Percentiles rank a stretch among this genome's conserved stretches.
Conservation (phyloP, 1,140 invertebrate species). For the Popillia japonica region DNA sequence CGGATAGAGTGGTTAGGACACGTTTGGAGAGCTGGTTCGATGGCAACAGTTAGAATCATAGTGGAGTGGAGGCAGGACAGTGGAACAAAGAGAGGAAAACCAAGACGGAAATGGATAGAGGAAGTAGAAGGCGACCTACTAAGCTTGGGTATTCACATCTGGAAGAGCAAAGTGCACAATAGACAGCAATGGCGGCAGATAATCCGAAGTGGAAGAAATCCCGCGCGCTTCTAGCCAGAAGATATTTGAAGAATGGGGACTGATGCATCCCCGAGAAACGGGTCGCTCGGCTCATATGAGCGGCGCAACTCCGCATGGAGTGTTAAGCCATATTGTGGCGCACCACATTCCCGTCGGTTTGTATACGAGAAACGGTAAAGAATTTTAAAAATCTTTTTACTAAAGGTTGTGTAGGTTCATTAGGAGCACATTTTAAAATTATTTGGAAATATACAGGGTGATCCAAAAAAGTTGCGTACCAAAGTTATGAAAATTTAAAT, state of each 20-base stretch:
- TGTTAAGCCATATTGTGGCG: slow-evolving; percentile 11
- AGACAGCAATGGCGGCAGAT: background rate
- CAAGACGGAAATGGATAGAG: background rate
- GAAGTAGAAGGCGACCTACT: background rate
- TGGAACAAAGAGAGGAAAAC: background rate
- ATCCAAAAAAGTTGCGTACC: too few species aligned
- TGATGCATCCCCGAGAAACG: background rate
- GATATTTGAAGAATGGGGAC: background rate
- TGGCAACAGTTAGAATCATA: background rate
- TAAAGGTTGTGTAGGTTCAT: too few species aligned
- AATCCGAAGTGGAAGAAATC: background rate
- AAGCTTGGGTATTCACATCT: background rate
- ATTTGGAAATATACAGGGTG: too few species aligned
- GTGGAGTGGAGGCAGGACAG: background rate
- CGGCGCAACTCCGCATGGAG: background rate
- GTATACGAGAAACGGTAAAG: too few species aligned
- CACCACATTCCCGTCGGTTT: too few species aligned
- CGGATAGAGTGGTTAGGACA: background rate
- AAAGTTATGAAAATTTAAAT: too few species aligned
- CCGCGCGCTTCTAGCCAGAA: background rate
- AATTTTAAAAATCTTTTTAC: too few species aligned
- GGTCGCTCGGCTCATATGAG: background rate
- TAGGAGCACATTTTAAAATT: too few species aligned
- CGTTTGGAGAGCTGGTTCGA: slow-evolving; percentile 14
- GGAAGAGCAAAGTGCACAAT: background rate